Evolutionary conservation across 2,113 vertebrate genomes (phyloP).

Genomic region (Sinocyclocheilus anophthalmus): DNA sequence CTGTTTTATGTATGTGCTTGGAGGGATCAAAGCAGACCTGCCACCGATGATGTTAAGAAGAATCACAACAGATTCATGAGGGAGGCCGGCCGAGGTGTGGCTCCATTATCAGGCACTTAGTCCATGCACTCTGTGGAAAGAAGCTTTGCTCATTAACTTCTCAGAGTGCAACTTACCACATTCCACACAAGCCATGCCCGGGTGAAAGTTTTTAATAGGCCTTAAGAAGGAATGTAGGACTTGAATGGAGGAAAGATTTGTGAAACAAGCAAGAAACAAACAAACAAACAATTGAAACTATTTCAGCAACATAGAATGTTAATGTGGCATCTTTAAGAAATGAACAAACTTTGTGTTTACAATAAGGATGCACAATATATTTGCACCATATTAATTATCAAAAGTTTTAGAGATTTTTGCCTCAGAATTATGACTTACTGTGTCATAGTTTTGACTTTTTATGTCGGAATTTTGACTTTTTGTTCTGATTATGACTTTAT

Average conservation of each 20-base stretch:
- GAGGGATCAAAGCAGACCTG: conserved; percentile 37
- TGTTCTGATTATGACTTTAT: neutral
- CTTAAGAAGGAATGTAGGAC: conserved; percentile 39
- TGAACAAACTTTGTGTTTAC: neutral
- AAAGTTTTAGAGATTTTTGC: neutral
- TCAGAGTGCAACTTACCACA: conserved; percentile 48
- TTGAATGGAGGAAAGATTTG: conserved; percentile 6
- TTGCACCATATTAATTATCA: neutral
- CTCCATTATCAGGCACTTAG: conserved; percentile 55
- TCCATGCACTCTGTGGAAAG: conserved; percentile 36
- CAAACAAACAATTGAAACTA: neutral
- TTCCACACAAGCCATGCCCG: conserved; percentile 50
- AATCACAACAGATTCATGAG: conserved; percentile 47
- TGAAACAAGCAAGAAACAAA: conserved; percentile 7
- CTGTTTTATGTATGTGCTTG: conserved; percentile 27
- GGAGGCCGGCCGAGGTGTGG: conserved; percentile 33
- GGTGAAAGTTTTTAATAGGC: conserved; percentile 48
- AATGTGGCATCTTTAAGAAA: neutral
- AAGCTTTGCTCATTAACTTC: conserved; percentile 51
- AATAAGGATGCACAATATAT: neutral
- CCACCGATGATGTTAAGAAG: conserved; percentile 52
- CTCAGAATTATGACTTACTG: neutral
- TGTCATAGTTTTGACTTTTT: too few relatives aligned
- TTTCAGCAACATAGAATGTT: neutral
- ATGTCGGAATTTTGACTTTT: neutral